These are phyloP conservation scores for Drosophila serrata DNA, from an alignment of 1,140 invertebrate genomes.

Conservation along the genomic window DNA sequence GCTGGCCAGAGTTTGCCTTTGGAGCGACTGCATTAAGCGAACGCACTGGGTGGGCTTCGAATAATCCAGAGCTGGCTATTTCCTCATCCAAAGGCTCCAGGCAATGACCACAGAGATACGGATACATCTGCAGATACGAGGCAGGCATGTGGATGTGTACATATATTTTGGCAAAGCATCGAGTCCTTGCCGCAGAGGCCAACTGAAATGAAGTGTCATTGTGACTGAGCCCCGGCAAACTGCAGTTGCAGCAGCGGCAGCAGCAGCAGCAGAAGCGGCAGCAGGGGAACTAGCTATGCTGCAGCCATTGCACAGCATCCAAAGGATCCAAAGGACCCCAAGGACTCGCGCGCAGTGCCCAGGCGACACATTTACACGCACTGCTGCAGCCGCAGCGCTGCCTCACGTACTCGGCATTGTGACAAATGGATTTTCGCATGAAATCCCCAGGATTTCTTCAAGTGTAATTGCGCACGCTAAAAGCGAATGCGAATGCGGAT, in stretches of 20 bases:
- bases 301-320: slow-evolving; percentile 16
- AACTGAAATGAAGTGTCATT: slow-evolving; percentile 83
- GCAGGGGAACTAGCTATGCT: slow-evolving; percentile 36
- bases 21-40: slow-evolving; percentile 43
- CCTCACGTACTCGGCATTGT: slow-evolving; percentile 81
- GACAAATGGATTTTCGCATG: slow-evolving; percentile 82
- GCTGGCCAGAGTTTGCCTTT: not conserved
- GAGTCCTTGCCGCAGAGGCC: slow-evolving; percentile 68
- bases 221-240: slow-evolving; percentile 70
- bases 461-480: slow-evolving; percentile 82
- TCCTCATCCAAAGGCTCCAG: slow-evolving; percentile 47
- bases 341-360: slow-evolving; percentile 57
- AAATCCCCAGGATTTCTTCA: slow-evolving; percentile 82
- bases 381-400: slow-evolving; percentile 50
- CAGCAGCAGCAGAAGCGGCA: slow-evolving; percentile 46
- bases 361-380: slow-evolving; percentile 78
- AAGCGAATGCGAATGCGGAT: slow-evolving; percentile 71
- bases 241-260: slow-evolving; percentile 44
- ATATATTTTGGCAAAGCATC: slow-evolving; percentile 61
- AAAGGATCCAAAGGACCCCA: slow-evolving; percentile 36
- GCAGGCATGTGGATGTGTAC: slow-evolving; percentile 35
- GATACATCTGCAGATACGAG: slow-evolving; percentile 21
- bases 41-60: slow-evolving; percentile 46
- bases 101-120: slow-evolving; percentile 46
- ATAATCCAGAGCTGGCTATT: slow-evolving; percentile 54